phyloP scores from a whole-genome alignment of 2,113 vertebrate species.

The Trogon melanurus region DNA sequence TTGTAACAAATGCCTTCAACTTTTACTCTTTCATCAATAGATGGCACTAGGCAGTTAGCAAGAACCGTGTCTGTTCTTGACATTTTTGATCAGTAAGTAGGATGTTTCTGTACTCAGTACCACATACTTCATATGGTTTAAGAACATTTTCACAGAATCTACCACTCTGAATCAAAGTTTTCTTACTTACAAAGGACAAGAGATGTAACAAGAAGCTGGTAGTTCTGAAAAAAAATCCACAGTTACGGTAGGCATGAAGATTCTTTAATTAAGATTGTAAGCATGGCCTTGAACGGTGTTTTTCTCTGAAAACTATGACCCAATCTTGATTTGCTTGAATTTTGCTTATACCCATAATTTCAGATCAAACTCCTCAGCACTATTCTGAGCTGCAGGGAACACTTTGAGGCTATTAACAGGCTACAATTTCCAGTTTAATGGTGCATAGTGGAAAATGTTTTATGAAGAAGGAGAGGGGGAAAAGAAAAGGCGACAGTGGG shows the following conservation, averaged over 20 bases:
- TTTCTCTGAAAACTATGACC: neutral
- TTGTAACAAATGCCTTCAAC: neutral
- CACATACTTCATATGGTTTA: neutral
- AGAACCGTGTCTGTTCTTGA: neutral
- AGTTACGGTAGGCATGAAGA: neutral
- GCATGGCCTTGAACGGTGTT: neutral
- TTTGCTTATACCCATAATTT: neutral
- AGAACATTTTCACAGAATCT: constrained; percentile 26
- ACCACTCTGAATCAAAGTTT: neutral
- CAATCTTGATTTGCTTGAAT: neutral
- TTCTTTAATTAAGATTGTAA: neutral
- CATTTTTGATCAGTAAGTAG: neutral
- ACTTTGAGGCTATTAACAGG: neutral
- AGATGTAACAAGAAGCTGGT: neutral
- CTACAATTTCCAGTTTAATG: neutral
- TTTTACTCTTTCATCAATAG: constrained; percentile 52
- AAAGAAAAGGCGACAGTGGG: neutral
- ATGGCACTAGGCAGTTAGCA: constrained; percentile 59
- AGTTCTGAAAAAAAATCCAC: neutral
- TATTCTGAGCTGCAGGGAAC: neutral
- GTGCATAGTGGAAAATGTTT: neutral
- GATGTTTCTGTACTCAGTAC: neutral
- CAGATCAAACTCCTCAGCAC: neutral
- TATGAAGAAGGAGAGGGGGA: neutral
- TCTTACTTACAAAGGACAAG: neutral